Base-by-base conservation (phyloP, 92 coral and sea anemone species). In the Epizoanthus fatuus region DNA sequence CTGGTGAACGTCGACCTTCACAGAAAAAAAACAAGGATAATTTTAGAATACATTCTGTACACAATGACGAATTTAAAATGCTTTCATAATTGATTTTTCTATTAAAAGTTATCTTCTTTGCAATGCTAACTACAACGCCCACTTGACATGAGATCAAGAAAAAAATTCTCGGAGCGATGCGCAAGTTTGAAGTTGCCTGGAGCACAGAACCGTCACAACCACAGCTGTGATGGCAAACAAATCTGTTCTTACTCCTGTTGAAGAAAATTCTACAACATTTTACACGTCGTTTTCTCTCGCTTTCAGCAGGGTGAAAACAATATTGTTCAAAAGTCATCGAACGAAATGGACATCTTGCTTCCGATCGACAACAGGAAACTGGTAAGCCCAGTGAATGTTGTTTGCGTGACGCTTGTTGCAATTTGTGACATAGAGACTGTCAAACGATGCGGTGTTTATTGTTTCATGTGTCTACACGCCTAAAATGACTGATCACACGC, bases 401-500 rank as follows among this genome's bases (percentile, higher is more conserved):
- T 40, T 77, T 42, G 82, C 82, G 82, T 77, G 82, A 77, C 82
- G 69, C 14, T 16, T 19, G 39, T 62, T 19, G 63, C 45, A 17
- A 62, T 2, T 44, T 77, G 70, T 77, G 82, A 77, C 82, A 60
- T 40, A 17, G 12, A 49, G 51, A 13, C 8, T 60, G 71, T 77
- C 62, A 77, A 62, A 76, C 40, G 69, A 76, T 59, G 11, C 81
- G 3, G 19, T 59, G 69, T 11, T 59, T 58, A 76, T 76, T 76
- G 81, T 76, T 76, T 20, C 7, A 8, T 4, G 14, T 77, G 20
- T 20, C 54, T 40, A 58, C 82, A 77, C 82, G 25, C 82, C 82
- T 56, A 42, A 42, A 75, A 58, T 77, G 37, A 77, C 82, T 40
- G 57, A 77, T 60, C 40, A 77, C 82, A 77, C 82, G 70, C 82